These are phyloP conservation scores for Metaphire vulgaris DNA, from an alignment of 1,140 invertebrate species.

Conservation along the genomic window DNA sequence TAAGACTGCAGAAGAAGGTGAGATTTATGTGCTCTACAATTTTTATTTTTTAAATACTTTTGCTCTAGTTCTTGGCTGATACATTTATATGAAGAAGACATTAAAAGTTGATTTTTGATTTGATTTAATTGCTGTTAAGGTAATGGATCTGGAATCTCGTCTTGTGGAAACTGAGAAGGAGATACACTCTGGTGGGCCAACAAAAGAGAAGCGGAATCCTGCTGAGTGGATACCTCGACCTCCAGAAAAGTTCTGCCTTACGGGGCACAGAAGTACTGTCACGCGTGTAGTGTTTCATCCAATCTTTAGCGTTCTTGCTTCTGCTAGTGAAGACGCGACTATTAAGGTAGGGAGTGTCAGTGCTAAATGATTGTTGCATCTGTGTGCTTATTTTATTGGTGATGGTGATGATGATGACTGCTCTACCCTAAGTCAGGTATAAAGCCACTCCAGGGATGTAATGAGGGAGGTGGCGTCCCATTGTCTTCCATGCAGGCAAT, in stretches of 20 bases:
- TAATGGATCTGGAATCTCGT: conserved; percentile 96
- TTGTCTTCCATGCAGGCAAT: too few species aligned
- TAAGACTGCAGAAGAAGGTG: conserved; percentile 95
- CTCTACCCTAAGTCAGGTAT: too few species aligned
- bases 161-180: conserved; percentile 92
- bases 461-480: too few species aligned
- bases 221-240: conserved; percentile 96
- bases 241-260: conserved; percentile 87
- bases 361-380: too few species aligned
- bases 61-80: neutral
- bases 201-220: conserved; percentile 83
- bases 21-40: conserved; percentile 1
- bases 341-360: conserved; percentile 73
- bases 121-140: conserved; percentile 55
- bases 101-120: neutral
- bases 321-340: conserved; percentile 93
- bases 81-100: neutral
- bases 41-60: neutral
- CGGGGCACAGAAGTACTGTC: conserved; percentile 82
- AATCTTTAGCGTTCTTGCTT: conserved; percentile 87
- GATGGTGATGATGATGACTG: too few species aligned
- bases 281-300: conserved; percentile 86
- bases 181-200: conserved; percentile 78
- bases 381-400: too few species aligned
- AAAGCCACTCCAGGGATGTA: too few species aligned